Evolutionary conservation across 2,797 vertebrate genomes (phyloP).

Genomic region (Sylvia borin): DNA sequence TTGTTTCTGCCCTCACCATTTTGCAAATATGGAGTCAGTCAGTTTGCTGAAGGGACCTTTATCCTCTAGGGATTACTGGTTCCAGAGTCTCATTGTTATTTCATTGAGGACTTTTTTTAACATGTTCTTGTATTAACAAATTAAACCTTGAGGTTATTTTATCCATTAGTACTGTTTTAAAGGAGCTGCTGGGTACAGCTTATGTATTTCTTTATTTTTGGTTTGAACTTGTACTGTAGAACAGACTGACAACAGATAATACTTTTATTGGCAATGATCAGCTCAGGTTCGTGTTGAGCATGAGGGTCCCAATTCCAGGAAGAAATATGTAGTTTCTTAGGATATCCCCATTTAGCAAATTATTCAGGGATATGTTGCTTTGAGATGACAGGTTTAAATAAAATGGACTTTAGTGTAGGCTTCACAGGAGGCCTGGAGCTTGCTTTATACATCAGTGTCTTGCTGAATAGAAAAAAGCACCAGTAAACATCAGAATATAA

Average conservation of each 20-base stretch:
- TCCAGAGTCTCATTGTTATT: not conserved
- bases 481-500: not conserved
- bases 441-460: not conserved
- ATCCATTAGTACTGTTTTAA: not conserved
- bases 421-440: not conserved
- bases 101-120: not conserved
- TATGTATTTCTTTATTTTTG: not conserved
- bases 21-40: not conserved
- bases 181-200: not conserved
- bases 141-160: not conserved
- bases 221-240: not conserved
- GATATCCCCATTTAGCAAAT: not conserved
- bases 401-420: not conserved
- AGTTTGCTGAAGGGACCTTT: not conserved
- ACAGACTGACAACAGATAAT: not conserved
- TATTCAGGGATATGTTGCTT: not conserved
- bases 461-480: not conserved
- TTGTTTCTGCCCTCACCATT: not conserved
- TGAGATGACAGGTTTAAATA: not conserved
- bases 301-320: not conserved
- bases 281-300: not conserved
- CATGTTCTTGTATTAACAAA: not conserved
- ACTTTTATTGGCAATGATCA: not conserved
- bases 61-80: not conserved
- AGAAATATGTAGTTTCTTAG: not conserved